phyloP scores from a whole-genome alignment of 1,140 invertebrate genomes.

The Sycophila sp. region DNA sequence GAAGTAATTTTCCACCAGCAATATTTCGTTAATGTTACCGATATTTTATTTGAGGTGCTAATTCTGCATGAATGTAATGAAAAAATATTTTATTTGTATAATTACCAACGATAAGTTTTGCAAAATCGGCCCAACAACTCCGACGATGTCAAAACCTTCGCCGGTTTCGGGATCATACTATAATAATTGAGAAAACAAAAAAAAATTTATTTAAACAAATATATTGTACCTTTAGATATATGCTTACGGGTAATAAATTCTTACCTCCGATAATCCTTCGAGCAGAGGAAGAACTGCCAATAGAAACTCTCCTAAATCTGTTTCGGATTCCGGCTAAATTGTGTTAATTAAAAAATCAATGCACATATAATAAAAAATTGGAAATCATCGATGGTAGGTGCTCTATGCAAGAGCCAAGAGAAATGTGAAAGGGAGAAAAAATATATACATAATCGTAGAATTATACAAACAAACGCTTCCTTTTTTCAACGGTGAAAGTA shows the following conservation, averaged over 20 bases:
- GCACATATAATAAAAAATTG: not conserved
- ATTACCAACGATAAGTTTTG: constrained; percentile 52
- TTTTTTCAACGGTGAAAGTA: not conserved
- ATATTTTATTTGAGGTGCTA: no score
- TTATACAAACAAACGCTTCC: not conserved
- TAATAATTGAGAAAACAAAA: constrained; percentile 28
- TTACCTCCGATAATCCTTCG: constrained; percentile 57
- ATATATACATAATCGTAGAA: not conserved
- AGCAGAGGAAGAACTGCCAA: constrained; percentile 54
- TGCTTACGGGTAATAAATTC: not conserved
- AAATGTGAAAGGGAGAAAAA: not conserved
- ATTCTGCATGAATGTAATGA: no score
- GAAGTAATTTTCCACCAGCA: no score
- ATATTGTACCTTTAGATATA: not conserved
- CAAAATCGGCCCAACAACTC: constrained; percentile 51
- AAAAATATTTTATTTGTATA: constrained; percentile 12
- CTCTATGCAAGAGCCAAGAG: not conserved
- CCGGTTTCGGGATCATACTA: constrained; percentile 54
- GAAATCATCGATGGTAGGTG: not conserved
- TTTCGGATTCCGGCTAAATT: constrained; percentile 58
- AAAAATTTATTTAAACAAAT: not conserved
- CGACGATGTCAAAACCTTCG: constrained; percentile 49
- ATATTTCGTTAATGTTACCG: no score
- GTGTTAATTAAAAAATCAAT: not conserved
- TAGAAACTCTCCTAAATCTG: constrained; percentile 54